Evolutionary conservation across 2,797 vertebrate species (phyloP).

Genomic region (Nasua narica): DNA sequence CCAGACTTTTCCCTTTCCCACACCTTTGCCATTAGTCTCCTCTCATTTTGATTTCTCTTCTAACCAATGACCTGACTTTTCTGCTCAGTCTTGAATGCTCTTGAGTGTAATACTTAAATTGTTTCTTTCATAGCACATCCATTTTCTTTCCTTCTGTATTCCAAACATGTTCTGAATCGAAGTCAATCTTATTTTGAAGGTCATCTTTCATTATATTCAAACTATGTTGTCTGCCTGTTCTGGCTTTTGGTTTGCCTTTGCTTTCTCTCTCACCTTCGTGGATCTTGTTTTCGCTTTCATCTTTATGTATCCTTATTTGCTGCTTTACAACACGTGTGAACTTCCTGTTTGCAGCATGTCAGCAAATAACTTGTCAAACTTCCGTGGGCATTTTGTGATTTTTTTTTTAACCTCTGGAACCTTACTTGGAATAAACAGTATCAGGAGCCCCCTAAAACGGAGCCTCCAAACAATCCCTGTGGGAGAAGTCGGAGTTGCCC

Average conservation of each 20-base stretch:
- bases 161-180: conserved; percentile 5
- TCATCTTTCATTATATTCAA: background rate
- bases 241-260: background rate
- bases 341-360: background rate
- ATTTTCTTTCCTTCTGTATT: background rate
- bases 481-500: background rate
- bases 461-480: background rate
- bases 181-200: background rate
- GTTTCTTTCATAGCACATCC: background rate
- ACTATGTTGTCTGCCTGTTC: background rate
- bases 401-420: conserved; percentile 11
- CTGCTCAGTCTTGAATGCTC: background rate
- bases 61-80: background rate
- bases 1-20: background rate
- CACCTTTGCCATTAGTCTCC: background rate
- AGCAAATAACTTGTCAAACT: conserved; percentile 7
- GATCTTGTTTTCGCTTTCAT: background rate
- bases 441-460: background rate
- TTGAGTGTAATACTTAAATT: background rate
- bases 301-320: background rate
- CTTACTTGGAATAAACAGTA: background rate
- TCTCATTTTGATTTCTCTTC: conserved; percentile 17
- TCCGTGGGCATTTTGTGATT: background rate
- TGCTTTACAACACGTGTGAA: background rate
- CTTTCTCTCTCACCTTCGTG: background rate